Evolutionary conservation across 53 echinoderm and acorn worm genomes (phyloP), one percentile per base, ranked within the genome.

Genomic region (Henricia sp.): DNA sequence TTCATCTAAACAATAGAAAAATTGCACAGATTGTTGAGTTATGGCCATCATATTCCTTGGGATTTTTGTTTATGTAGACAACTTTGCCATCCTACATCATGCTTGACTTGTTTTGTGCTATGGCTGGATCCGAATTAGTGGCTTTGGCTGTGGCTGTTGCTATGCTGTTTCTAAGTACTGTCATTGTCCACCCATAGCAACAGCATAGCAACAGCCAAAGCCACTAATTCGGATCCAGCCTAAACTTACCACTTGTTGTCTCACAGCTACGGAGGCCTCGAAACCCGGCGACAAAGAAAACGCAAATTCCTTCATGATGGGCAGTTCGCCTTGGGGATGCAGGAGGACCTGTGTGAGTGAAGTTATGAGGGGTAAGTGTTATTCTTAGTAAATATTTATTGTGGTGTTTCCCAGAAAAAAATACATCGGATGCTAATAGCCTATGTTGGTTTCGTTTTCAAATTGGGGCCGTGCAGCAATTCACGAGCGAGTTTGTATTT

Each of bases 201-300:
- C n/a, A n/a, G n/a, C n/a, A 0, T 41, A 20, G 21, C 2, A 6
- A 68, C 8, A 13, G 25, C 16, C n/a, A 1, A 2, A 21, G 2
- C 0, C 23, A 42, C 6, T 42, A 0, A 0, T 6, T n/a, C n/a
- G n/a, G n/a, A n/a, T n/a, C n/a, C n/a, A n/a, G n/a, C n/a, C n/a
- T n/a, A n/a, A n/a, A 71, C 72, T 65, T 82, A 92, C 92, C 42
- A 51, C 50, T 23, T 51, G 69, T 24, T 80, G 24, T 1, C 50
- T 29, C 1, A 92, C 48, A 6, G 43, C 74, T 50, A 92, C 77
- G 14, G 74, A 56, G 2, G 92, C 83, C 37, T 92, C 86, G 35
- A 85, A 92, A 6, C 92, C 92, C 1, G 92, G 92, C 38, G 92
- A 54, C 11, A 90, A 43, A 10, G 92, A 89, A 17, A 92, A 80